Conservation (phyloP, 2,888 invertebrate genomes). For the Adelphocoris suturalis region DNA sequence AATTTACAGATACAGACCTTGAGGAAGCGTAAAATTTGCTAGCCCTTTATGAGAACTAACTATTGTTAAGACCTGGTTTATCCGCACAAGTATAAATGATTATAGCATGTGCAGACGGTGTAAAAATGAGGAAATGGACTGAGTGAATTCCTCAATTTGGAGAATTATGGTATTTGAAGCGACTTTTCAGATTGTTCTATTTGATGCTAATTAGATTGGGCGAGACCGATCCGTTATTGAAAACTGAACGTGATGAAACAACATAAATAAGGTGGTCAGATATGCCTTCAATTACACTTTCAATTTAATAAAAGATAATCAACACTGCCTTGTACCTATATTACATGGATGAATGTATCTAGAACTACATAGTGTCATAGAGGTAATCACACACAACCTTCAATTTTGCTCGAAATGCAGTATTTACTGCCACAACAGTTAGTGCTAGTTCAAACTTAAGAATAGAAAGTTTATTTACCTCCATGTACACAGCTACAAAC, state of each 20-base stretch:
- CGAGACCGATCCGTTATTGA: background rate
- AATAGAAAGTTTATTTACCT: slow-evolving; percentile 40
- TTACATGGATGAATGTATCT: slow-evolving; percentile 49
- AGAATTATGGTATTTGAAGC: background rate
- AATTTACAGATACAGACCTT: too few relatives aligned
- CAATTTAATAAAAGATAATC: slow-evolving; percentile 55
- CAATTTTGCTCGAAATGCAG: slow-evolving; percentile 11
- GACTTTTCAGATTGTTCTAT: background rate
- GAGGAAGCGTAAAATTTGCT: too few relatives aligned
- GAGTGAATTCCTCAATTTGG: too few relatives aligned
- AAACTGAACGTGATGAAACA: background rate
- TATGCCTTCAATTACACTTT: slow-evolving; percentile 37
- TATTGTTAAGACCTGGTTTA: too few relatives aligned
- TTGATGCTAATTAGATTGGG: background rate
- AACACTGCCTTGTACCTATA: slow-evolving; percentile 66
- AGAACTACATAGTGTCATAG: slow-evolving; percentile 51
- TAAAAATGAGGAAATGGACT: too few relatives aligned
- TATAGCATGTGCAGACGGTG: too few relatives aligned
- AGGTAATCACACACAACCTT: slow-evolving; percentile 55
- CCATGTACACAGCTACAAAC: slow-evolving; percentile 52
- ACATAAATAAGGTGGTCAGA: background rate
- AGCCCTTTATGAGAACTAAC: too few relatives aligned
- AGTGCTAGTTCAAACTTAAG: slow-evolving; percentile 3
- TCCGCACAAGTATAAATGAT: too few relatives aligned
- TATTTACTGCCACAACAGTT: background rate